Base-by-base conservation (phyloP, 2,113 vertebrate species). In the Oncorhynchus nerka region DNA sequence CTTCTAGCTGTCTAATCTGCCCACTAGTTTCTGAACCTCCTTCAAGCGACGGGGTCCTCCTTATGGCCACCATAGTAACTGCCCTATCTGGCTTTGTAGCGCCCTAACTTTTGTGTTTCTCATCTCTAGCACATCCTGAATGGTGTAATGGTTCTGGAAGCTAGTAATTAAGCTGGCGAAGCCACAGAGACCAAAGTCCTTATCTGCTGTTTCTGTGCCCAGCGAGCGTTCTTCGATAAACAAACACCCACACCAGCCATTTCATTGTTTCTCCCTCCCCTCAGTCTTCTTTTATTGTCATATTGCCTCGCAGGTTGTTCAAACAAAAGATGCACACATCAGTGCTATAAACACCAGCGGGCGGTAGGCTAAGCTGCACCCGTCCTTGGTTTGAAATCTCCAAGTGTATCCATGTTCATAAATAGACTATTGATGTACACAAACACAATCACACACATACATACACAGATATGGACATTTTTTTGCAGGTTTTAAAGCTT, bases 171-270 rank as follows among this genome's bases (percentile, higher is more conserved):
- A 8, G 59, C 19, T 32, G 32, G 6, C 16, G 19, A 39, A 16
- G 32, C 32, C 32, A 67, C 57, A 11, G 32, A 34, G 89, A 85
- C 87, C 89, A 92, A 90, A 91, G 90, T 90, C 87, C 81, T 79
- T 67, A 59, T 32, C 80, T 55, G 51, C 51, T 55, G 51, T 55
- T 55, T 55, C 19, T 19, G 30, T 28, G 30, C 30, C 32, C 32
- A 68, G 19, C 32, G n/a, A 15, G 28, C 72, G 78, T 78, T 84
- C 83, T 83, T 28, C 22, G 45, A 51, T 71, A 15, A 84, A 75
- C 82, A 91, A 86, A 89, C 86, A 85, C 28, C 51, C 22, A 49
- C n/a, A 39, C 70, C n/a, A 19, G 7, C 65, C 26, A 13, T 30
- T 19, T 16, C 26, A 28, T 11, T 0, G 13, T 30, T 13, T 67